Conservation (phyloP, 2,888 invertebrate species). For the Drosophila tanythrix region DNA sequence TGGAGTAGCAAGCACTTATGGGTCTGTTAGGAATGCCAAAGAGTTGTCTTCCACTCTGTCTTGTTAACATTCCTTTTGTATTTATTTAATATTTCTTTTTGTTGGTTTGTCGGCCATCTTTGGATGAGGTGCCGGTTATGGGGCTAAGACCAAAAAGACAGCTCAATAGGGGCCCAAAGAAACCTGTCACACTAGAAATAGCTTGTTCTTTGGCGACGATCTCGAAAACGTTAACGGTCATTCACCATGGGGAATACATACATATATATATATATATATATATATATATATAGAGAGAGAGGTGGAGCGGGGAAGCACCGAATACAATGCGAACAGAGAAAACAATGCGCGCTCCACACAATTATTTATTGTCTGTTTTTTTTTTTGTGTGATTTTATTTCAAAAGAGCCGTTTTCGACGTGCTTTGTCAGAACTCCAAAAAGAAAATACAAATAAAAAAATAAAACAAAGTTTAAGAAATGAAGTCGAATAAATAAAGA, state of each 20-base stretch:
- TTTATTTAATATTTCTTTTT: slow-evolving; percentile 7
- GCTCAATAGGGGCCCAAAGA: slow-evolving; percentile 34
- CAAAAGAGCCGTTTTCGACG: slow-evolving; percentile 39
- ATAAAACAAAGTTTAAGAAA: slow-evolving; percentile 19
- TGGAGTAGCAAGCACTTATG: background rate
- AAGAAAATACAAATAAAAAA: background rate
- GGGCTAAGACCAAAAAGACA: slow-evolving; percentile 16
- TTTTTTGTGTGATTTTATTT: slow-evolving; percentile 10
- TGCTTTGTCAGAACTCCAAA: slow-evolving; percentile 41
- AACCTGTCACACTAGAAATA: slow-evolving; percentile 54
- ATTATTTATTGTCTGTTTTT: slow-evolving; percentile 45
- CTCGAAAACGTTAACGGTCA: slow-evolving; percentile 71
- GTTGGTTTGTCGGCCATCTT: slow-evolving; percentile 15
- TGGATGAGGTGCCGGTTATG: slow-evolving; percentile 17
- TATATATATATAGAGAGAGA: background rate
- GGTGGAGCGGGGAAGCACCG: background rate
- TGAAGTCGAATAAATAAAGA: slow-evolving; percentile 30
- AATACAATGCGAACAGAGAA: slow-evolving; percentile 34
- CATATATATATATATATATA: too few relatives aligned
- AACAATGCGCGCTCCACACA: slow-evolving; percentile 53
- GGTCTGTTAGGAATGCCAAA: background rate
- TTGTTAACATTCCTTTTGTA: slow-evolving; percentile 12
- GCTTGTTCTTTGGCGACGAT: slow-evolving; percentile 54
- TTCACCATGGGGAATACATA: slow-evolving; percentile 50
- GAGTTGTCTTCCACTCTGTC: background rate